These are phyloP conservation scores for Rhinichthys osculus DNA, from an alignment of 2,797 vertebrate species.

Conservation along the genomic window DNA sequence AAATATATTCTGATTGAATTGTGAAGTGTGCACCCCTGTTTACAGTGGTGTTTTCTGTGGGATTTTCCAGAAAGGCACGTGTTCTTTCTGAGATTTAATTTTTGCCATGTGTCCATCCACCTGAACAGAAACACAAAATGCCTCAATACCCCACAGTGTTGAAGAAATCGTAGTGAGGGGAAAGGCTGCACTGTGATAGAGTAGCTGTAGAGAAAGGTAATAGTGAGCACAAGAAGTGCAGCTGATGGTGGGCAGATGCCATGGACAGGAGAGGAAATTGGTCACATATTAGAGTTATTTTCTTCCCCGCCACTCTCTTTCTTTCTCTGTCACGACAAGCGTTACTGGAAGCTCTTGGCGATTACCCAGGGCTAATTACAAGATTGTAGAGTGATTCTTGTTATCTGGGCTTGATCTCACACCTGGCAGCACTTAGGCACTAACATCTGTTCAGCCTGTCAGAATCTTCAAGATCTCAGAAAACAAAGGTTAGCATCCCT, in stretches of 20 bases:
- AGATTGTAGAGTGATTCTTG: slow-evolving; percentile 48
- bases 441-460: slow-evolving; percentile 44
- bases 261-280: slow-evolving; percentile 51
- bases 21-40: not conserved
- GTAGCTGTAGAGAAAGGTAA: slow-evolving; percentile 33
- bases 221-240: slow-evolving; percentile 37
- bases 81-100: slow-evolving; percentile 23
- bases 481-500: slow-evolving; percentile 38
- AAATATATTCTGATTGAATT: not conserved
- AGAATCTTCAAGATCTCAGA: slow-evolving; percentile 30
- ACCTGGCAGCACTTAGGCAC: slow-evolving; percentile 48
- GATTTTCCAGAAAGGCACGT: slow-evolving; percentile 5
- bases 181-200: slow-evolving; percentile 2
- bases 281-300: slow-evolving; percentile 51
- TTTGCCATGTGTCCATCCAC: slow-evolving; percentile 24
- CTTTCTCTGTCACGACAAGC: slow-evolving; percentile 11
- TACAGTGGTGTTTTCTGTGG: not conserved
- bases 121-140: slow-evolving; percentile 23
- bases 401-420: slow-evolving; percentile 53
- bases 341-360: slow-evolving; percentile 49
- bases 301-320: slow-evolving; percentile 31
- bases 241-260: slow-evolving; percentile 49
- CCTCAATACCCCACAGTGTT: slow-evolving; percentile 11
- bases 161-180: not conserved
- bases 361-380: slow-evolving; percentile 51